Evolutionary conservation across 1,140 invertebrate genomes (phyloP).

Genomic region (Brachionus manjavacas): DNA sequence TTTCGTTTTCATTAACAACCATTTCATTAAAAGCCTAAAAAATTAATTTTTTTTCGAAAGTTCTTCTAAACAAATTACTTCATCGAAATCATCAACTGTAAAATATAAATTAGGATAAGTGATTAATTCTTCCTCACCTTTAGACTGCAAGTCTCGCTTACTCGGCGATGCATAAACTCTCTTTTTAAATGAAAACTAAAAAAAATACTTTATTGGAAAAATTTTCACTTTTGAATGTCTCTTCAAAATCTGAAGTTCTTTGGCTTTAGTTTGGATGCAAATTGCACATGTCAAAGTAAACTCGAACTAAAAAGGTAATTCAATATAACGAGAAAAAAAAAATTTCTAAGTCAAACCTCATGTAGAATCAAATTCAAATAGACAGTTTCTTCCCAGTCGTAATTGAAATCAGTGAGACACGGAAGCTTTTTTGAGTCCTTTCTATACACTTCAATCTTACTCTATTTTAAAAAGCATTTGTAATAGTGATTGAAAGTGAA

Average conservation of each 20-base stretch:
- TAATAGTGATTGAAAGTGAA: constrained; percentile 3
- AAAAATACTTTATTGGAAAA: neutral
- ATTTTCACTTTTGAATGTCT: constrained; percentile 62
- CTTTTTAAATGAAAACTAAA: neutral
- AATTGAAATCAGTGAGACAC: constrained; percentile 78
- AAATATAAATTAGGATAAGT: constrained; percentile 98
- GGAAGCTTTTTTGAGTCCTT: constrained; percentile 92
- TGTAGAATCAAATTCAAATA: constrained; percentile 97
- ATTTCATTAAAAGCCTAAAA: constrained; percentile 80
- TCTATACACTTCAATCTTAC: constrained; percentile 69
- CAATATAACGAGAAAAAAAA: neutral
- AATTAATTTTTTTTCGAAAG: constrained; percentile 35
- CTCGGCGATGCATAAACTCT: constrained; percentile 92
- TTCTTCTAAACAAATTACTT: constrained; percentile 62
- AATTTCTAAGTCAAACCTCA: constrained; percentile 61
- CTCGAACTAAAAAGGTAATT: constrained; percentile 66
- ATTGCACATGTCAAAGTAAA: constrained; percentile 93
- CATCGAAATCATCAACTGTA: constrained; percentile 98
- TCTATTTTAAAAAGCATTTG: constrained; percentile 27
- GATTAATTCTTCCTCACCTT: constrained; percentile 95
- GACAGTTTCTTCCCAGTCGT: constrained; percentile 98
- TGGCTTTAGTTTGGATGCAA: constrained; percentile 90
- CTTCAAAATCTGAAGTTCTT: constrained; percentile 86
- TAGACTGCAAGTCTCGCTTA: constrained; percentile 89
- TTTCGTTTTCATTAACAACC: constrained; percentile 89